These are phyloP conservation scores for Panthera leo DNA, from an alignment of 2,113 vertebrate species.

Conservation along the genomic window DNA sequence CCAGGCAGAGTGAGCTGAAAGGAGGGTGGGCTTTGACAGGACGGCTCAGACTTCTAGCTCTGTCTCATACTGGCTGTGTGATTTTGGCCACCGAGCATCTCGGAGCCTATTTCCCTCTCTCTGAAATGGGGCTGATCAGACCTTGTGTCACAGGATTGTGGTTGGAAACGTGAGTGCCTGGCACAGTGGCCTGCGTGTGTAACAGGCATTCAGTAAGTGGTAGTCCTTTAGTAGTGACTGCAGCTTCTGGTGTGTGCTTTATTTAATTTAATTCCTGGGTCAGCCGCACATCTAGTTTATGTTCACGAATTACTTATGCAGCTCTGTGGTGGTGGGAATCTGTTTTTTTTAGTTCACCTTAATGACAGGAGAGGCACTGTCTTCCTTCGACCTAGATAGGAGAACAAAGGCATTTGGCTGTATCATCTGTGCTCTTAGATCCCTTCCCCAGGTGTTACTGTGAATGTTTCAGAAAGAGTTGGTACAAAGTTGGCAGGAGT, in stretches of 20 bases:
- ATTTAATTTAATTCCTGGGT: neutral
- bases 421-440: neutral
- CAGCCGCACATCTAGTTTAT: neutral
- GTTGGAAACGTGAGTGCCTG: neutral
- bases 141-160: neutral
- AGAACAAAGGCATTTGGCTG: neutral
- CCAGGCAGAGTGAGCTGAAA: neutral
- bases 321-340: neutral
- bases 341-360: neutral
- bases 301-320: neutral
- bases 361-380: neutral
- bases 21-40: neutral
- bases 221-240: neutral
- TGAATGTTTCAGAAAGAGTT: neutral
- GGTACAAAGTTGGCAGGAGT: neutral
- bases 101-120: neutral
- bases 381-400: neutral
- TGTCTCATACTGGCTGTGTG: neutral
- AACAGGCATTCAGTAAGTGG: neutral
- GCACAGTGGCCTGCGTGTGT: neutral
- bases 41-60: neutral
- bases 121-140: neutral
- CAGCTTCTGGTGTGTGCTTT: neutral
- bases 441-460: neutral
- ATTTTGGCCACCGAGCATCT: neutral